Percentiles rank a stretch among this genome's conserved stretches.
Conservation (phyloP, 1,140 invertebrate genomes). For the Drosophila mauritiana region DNA sequence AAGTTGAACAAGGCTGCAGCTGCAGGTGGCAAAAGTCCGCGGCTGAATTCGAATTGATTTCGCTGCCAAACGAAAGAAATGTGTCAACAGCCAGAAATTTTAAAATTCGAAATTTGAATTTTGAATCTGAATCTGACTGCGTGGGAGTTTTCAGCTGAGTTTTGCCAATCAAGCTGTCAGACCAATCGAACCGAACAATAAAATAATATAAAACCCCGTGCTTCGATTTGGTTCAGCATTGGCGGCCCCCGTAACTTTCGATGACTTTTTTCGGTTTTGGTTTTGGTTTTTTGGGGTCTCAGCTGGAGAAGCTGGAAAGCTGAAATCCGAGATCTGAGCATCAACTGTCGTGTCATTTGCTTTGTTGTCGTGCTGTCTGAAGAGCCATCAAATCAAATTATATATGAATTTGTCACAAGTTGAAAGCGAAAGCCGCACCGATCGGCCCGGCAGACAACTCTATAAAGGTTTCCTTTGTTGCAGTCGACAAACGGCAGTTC, state of each 20-base stretch:
- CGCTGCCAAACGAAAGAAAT: conserved; percentile 25
- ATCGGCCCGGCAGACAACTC: conserved; percentile 11
- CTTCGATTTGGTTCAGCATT: conserved; percentile 2
- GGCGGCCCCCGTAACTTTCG: conserved; percentile 41
- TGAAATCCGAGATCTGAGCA: neutral
- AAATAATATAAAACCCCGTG: neutral
- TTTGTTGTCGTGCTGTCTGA: conserved; percentile 41
- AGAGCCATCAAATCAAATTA: conserved; percentile 50
- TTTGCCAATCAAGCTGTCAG: conserved; percentile 55
- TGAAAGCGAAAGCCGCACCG: conserved; percentile 41
- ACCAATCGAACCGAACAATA: conserved; percentile 18
- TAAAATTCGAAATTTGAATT: neutral
- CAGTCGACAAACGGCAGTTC: conserved; percentile 35
- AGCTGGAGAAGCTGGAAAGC: conserved; percentile 3
- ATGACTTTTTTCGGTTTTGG: neutral
- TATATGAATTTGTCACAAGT: conserved; percentile 49
- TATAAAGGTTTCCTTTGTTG: conserved; percentile 48
- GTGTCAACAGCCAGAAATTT: conserved; percentile 17
- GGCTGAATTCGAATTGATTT: conserved; percentile 7
- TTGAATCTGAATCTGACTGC: neutral
- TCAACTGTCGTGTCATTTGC: conserved; percentile 12
- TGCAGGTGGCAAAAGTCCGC: conserved; percentile 30
- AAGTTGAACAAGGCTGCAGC: conserved; percentile 54
- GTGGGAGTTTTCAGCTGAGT: conserved; percentile 38
- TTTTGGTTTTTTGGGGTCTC: neutral